Evolutionary conservation across 2,797 vertebrate species (phyloP).

Genomic region (Melanotaenia trifasciata): DNA sequence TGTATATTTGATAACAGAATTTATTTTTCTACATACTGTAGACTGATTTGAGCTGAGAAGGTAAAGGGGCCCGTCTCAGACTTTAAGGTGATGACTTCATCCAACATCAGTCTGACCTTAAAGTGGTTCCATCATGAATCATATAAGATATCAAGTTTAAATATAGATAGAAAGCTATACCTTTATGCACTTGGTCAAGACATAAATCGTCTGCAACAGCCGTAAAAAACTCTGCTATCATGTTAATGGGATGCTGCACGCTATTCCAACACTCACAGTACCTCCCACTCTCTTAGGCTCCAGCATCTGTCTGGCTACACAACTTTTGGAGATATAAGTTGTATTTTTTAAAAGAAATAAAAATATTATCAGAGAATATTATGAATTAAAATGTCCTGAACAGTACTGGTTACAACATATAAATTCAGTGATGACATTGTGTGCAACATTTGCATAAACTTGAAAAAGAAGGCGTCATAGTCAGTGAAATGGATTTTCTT

Average conservation of each 20-base stretch:
- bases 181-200: constrained; percentile 63
- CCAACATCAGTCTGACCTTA: constrained; percentile 71
- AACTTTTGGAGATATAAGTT: background rate
- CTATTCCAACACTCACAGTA: constrained; percentile 29
- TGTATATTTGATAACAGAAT: background rate
- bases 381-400: constrained; percentile 1
- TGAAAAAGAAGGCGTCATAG: background rate
- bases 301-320: background rate
- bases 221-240: constrained; percentile 52
- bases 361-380: background rate
- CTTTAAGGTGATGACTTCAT: constrained; percentile 53
- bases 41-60: constrained; percentile 3
- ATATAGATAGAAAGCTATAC: constrained; percentile 69
- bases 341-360: constrained; percentile 1
- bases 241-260: constrained; percentile 49
- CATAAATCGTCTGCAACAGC: constrained; percentile 68
- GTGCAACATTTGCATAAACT: background rate
- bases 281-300: constrained; percentile 29
- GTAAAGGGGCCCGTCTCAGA: constrained; percentile 18
- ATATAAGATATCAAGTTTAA: constrained; percentile 65
- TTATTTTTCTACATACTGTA: background rate
- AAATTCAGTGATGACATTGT: background rate
- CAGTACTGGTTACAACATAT: background rate
- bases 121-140: constrained; percentile 66
- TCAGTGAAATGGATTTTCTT: background rate